Evolutionary conservation across 2,888 invertebrate genomes (phyloP).

Genomic region (Celastrina argiolus): DNA sequence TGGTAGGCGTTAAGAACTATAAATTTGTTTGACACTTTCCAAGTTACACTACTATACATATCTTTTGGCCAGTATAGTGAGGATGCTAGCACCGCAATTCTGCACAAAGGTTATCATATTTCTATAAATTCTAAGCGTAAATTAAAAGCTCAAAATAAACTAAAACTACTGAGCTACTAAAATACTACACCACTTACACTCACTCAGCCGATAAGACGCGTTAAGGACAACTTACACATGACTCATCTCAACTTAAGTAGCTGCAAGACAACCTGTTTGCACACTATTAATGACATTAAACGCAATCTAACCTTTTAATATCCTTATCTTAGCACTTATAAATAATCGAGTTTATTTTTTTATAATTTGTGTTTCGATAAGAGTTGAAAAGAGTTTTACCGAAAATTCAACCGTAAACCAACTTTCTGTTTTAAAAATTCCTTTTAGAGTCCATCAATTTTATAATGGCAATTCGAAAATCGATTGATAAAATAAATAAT

Average conservation of each 20-base stretch:
- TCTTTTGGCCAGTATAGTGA: no score
- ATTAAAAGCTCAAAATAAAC: background rate
- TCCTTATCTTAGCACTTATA: constrained; percentile 10
- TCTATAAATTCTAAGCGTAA: background rate
- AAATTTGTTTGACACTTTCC: no score
- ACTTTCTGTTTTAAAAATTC: no score
- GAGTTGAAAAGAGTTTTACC: no score
- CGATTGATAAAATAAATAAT: no score
- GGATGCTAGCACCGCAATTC: no score
- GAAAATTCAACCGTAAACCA: no score
- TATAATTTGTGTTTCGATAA: background rate
- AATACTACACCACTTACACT: background rate
- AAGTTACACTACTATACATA: no score
- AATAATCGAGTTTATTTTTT: background rate
- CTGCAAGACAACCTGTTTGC: constrained; percentile 7
- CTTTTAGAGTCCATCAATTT: no score
- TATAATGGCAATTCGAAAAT: no score
- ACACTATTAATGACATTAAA: constrained; percentile 11
- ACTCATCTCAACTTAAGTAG: constrained; percentile 8
- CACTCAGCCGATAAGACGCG: background rate
- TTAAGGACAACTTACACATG: background rate
- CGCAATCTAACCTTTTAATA: constrained; percentile 19
- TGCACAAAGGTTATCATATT: background rate
- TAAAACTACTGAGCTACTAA: no score
- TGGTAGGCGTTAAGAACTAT: no score